phyloP scores from a whole-genome alignment of 2,113 vertebrate species.

The Pituophis catenifer region DNA sequence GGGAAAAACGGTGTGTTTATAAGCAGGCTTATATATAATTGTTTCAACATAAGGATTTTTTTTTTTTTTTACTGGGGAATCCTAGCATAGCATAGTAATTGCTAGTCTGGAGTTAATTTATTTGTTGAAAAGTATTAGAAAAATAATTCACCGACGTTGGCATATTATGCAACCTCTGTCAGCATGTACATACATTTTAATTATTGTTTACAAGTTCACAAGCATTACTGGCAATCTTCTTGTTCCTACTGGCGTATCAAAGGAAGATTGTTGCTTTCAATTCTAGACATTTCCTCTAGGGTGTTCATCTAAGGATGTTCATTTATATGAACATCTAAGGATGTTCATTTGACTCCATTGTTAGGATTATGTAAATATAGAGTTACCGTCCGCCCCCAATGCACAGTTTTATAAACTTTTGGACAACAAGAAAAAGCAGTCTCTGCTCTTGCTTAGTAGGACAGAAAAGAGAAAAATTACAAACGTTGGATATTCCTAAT shows the following conservation, averaged over 20 bases:
- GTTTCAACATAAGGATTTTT: neutral
- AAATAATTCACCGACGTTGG: neutral
- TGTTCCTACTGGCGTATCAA: neutral
- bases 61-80: neutral
- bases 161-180: neutral
- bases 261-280: neutral
- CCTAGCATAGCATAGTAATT: neutral
- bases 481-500: neutral
- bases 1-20: neutral
- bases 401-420: neutral
- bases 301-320: neutral
- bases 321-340: neutral
- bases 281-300: neutral
- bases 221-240: neutral
- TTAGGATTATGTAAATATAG: neutral
- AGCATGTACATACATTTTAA: neutral
- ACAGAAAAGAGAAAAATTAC: neutral
- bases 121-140: neutral
- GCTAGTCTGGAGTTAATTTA: neutral
- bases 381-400: neutral
- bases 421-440: neutral
- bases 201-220: neutral
- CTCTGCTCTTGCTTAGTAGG: neutral
- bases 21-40: neutral
- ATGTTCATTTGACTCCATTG: neutral